These are phyloP conservation scores for Albula goreensis DNA, from an alignment of 2,113 vertebrate species.

Conservation along the genomic window DNA sequence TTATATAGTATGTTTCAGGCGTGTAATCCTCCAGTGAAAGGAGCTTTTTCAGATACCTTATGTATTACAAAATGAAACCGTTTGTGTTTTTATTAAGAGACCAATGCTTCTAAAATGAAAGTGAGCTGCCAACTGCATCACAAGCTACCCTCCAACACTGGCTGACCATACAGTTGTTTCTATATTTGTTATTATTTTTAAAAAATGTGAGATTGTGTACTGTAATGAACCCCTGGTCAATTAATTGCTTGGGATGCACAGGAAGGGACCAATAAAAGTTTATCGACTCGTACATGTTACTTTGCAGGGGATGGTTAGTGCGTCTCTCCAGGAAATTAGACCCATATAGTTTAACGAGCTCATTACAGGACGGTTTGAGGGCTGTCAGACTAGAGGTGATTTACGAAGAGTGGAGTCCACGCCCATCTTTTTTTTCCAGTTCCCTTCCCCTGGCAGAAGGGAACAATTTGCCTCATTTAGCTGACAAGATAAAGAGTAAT, in stretches of 20 bases:
- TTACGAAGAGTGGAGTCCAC: conserved; percentile 45
- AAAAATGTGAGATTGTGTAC: conserved; percentile 46
- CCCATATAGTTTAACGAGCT: conserved; percentile 67
- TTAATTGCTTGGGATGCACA: conserved; percentile 60
- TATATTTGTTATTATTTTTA: conserved; percentile 42
- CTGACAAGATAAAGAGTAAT: conserved; percentile 18
- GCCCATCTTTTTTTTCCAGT: conserved; percentile 28
- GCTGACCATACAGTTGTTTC: conserved; percentile 33
- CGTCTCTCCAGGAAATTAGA: conserved; percentile 65
- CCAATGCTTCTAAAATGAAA: background rate
- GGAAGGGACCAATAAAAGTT: conserved; percentile 65
- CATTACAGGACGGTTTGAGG: conserved; percentile 54
- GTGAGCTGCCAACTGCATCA: background rate
- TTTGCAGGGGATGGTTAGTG: conserved; percentile 59
- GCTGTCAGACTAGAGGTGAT: conserved; percentile 39
- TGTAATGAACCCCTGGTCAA: conserved; percentile 61
- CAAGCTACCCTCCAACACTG: conserved; percentile 25
- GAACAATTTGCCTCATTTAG: conserved; percentile 38
- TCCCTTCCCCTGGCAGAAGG: conserved; percentile 13
- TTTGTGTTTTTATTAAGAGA: no score
- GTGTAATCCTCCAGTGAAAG: no score
- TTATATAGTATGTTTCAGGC: no score
- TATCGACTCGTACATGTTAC: conserved; percentile 66
- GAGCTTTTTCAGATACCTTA: no score
- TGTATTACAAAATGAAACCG: no score